Percentiles rank a stretch among this genome's conserved stretches.
These are phyloP conservation scores for Melinopterus prodromus DNA, from an alignment of 2,888 invertebrate genomes.

Conservation along the genomic window DNA sequence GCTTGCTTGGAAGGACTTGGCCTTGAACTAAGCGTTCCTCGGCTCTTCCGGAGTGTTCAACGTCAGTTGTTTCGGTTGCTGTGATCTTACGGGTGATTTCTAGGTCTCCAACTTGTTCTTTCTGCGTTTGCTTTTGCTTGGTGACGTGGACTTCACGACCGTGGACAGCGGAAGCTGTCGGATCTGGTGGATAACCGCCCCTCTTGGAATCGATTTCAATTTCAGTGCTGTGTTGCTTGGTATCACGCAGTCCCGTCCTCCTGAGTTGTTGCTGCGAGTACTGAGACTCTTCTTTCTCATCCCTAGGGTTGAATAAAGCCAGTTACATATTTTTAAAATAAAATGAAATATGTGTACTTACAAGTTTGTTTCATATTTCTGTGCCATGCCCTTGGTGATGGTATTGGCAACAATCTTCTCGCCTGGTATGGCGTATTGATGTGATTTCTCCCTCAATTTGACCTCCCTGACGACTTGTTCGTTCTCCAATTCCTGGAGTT, in stretches of 20 bases:
- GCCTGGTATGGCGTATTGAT: constrained; percentile 86
- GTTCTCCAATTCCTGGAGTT: constrained; percentile 83
- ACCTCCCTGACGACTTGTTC: constrained; percentile 86
- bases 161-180: constrained; percentile 85
- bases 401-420: constrained; percentile 80
- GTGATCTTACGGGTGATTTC: constrained; percentile 93
- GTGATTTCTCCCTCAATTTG: constrained; percentile 76
- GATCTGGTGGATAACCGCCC: constrained; percentile 68
- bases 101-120: constrained; percentile 84
- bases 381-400: constrained; percentile 86
- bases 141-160: constrained; percentile 88
- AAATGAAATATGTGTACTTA: constrained; percentile 62
- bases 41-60: constrained; percentile 89
- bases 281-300: constrained; percentile 65
- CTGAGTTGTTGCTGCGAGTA: constrained; percentile 51
- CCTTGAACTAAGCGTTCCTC: constrained; percentile 88
- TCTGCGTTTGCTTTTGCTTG: constrained; percentile 89
- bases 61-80: constrained; percentile 90
- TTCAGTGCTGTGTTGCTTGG: constrained; percentile 52
- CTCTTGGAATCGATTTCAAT: constrained; percentile 55
- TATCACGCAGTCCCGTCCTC: constrained; percentile 65
- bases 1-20: constrained; percentile 79
- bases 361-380: constrained; percentile 84
- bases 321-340: not conserved
- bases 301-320: constrained; percentile 60